These are phyloP conservation scores for Amaurobius ferox DNA, from an alignment of 2,888 invertebrate species.

Conservation along the genomic window DNA sequence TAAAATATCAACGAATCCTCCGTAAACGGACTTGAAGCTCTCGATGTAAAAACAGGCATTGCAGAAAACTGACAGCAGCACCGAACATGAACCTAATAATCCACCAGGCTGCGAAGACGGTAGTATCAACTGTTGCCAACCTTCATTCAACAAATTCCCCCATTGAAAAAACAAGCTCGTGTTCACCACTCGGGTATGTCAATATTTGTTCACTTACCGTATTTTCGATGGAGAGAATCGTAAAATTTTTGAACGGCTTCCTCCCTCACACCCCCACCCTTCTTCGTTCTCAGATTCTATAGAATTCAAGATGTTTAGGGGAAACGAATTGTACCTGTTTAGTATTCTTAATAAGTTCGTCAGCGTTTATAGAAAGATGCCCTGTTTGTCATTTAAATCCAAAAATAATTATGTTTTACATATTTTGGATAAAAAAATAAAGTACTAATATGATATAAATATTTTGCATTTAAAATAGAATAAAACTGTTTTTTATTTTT, in stretches of 20 bases:
- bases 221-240: constrained; percentile 16
- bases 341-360: no score
- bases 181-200: constrained; percentile 52
- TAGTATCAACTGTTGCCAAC: constrained; percentile 52
- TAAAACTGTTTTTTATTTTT: no score
- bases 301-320: no score
- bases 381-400: no score
- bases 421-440: no score
- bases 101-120: constrained; percentile 13
- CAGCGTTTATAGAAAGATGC: no score
- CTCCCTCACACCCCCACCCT: neutral
- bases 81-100: constrained; percentile 44
- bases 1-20: neutral
- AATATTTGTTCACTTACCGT: constrained; percentile 57
- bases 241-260: neutral
- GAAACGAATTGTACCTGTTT: no score
- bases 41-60: neutral
- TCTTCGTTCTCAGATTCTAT: no score
- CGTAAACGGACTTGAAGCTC: neutral
- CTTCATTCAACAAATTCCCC: constrained; percentile 35
- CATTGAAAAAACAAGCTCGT: constrained; percentile 55
- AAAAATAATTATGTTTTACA: no score
- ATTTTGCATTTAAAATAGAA: no score
- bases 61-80: neutral
- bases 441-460: no score